Base-by-base conservation (phyloP, 2,888 invertebrate species). In the Malthinus seriepunctatus region DNA sequence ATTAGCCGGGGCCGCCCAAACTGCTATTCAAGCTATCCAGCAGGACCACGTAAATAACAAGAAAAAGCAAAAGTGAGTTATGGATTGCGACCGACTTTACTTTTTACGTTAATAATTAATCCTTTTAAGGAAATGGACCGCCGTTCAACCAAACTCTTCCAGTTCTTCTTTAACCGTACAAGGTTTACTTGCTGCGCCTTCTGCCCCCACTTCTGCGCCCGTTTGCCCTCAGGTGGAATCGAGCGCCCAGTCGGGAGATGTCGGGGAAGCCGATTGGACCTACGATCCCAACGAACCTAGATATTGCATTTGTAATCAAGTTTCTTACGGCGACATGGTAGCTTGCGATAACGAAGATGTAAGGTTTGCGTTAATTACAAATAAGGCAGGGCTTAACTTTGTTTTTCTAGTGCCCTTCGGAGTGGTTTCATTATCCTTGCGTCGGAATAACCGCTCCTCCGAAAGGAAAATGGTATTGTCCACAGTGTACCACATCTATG, bases 381-480 rank as follows among this genome's bases (percentile, higher is more conserved):
- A 38, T 23, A 23, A 5, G 3, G 23, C 5, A 5, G 3, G 3
- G 5, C 5, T 23, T 23, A 23, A 11, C 32, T 35, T 23, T 70
- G 62, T 77, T 67, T 81, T 84, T 60, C 83, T n/a, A 94, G 92
- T 99, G 98, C 79, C 95, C 95, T 1, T 95, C 93, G 74, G 97
- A 98, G 79, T 99, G 99, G 99, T 99, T 98, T 81, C 98, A 99
- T 81, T 98, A 97, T 81, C 93, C 93, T 5, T 99, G 99, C 78
- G 98, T 99, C 49, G 95, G 94, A 47, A 93, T 99, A 67, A 91
- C 93, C 0, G 93, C 95, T 53, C 93, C 97, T 39, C 98, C 99
- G 0, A 95, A 96, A 78, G 97, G 97, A 54, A 97, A 97, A 79
- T 99, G 99, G 99, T 98, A 93, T 79, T 99, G 99, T 78, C 96